Conservation (phyloP, 2,797 vertebrate genomes). For the Pseudotriccus pelzelni region DNA sequence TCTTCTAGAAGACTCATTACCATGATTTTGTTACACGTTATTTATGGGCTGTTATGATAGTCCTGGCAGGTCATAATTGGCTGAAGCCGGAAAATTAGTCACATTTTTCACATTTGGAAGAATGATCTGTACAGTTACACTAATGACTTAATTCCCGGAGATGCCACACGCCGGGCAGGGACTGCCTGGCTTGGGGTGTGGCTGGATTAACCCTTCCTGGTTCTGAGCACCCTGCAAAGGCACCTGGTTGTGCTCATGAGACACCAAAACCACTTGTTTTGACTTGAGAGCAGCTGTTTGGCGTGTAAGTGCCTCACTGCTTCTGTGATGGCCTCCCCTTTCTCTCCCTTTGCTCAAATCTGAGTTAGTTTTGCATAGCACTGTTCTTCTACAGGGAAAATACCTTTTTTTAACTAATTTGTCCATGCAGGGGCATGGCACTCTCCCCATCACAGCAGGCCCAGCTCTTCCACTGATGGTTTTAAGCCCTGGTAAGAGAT, state of each 20-base stretch:
- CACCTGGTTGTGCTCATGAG: background rate
- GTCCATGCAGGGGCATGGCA: rapidly evolving
- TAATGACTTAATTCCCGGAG: conserved; percentile 54
- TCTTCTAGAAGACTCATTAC: conserved; percentile 51
- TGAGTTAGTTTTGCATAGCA: background rate
- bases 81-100: conserved; percentile 54
- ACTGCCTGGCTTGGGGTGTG: background rate
- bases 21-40: conserved; percentile 51
- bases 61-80: conserved; percentile 53
- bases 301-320: background rate
- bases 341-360: background rate
- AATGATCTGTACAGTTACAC: conserved; percentile 19
- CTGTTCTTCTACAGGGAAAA: background rate
- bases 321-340: background rate
- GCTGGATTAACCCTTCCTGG: background rate
- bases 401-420: background rate
- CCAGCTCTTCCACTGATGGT: background rate
- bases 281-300: background rate
- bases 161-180: background rate
- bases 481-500: background rate
- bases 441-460: background rate
- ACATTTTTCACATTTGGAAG: conserved; percentile 60
- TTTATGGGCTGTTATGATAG: conserved; percentile 66
- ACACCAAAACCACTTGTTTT: background rate
- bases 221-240: background rate